These are phyloP conservation scores for Bembecia ichneumoniformis DNA, from an alignment of 2,888 invertebrate species.

Conservation along the genomic window DNA sequence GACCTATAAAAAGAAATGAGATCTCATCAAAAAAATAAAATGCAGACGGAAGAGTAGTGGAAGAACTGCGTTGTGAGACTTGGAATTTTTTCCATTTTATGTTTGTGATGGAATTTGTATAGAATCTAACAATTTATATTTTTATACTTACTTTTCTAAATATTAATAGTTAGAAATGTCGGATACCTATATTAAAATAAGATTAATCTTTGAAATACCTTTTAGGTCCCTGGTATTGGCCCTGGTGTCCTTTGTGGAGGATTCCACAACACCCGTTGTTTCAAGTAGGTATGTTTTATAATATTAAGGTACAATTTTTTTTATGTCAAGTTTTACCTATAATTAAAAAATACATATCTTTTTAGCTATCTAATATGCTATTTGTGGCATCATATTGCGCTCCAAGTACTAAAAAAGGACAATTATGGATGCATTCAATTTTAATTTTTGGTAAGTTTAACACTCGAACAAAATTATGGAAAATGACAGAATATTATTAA, in stretches of 20 bases:
- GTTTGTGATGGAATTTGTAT: no score
- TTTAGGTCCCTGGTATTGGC: constrained; percentile 75
- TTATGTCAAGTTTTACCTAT: no score
- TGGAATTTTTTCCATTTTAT: no score
- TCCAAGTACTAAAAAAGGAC: constrained; percentile 83
- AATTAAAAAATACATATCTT: constrained; percentile 18
- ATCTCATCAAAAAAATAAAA: no score
- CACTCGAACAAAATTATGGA: no score
- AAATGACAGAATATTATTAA: no score
- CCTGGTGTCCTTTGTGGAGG: constrained; percentile 82
- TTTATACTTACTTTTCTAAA: no score
- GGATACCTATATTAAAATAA: not conserved
- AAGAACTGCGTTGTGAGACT: no score
- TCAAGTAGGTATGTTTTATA: constrained; percentile 23
- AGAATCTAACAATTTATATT: no score
- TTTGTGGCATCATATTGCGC: constrained; percentile 86
- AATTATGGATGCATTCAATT: constrained; percentile 85
- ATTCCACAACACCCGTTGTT: constrained; percentile 79
- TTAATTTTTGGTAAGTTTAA: constrained; percentile 78
- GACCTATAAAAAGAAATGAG: no score
- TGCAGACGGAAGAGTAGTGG: no score
- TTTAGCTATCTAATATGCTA: constrained; percentile 84
- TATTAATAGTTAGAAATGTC: not conserved
- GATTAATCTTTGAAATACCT: constrained; percentile 5
- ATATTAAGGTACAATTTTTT: not conserved